Base-by-base conservation (phyloP, 2,113 vertebrate species). In the Chloropsis hardwickii region DNA sequence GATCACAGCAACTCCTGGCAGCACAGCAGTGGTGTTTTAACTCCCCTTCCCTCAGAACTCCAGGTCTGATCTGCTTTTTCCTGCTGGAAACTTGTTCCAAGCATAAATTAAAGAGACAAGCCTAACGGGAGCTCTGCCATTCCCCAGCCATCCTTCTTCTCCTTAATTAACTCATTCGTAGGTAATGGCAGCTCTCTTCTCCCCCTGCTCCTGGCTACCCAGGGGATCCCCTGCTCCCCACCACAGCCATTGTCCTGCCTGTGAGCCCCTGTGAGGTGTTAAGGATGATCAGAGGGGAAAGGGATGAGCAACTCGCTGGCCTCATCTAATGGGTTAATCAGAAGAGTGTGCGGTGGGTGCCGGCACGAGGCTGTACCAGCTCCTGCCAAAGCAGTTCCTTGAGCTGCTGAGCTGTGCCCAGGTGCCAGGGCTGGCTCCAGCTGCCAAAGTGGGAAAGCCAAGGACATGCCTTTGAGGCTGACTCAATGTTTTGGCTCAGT, bases 91-190 rank as follows among this genome's bases (percentile, higher is more conserved):
- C 93, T 86, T 94, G 72, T 92, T 89, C 54, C 25, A 33, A 76
- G 82, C 48, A 62, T 95, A 94, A 96, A 97, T 97, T 97, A 97
- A 91, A 86, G 91, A 91, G 42, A 39, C 14, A 50, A 74, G 64
- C 90, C 87, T 91, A 71, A 85, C 1, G 35, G 94, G 95, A 93
- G 88, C 29, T 62, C 78, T 11, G 20, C 66, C 18, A 27, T 88
- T 82, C 60, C 71, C 83, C 51, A 93, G 69, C 35, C 44, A 54
- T 12, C 39, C 47, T 58, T 85, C 72, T 57, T 3, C 6, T 65
- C 31, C 67, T 90, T 94, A 94, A 86, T 77, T 93, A 76, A 65
- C 70, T 95, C 56, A 16, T 65, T 73, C 6, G 4, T 57, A 6
- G 45, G 51, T 37, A 54, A 31, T 0, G 10, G 67, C 76, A 72